These are phyloP conservation scores for Urocyon cinereoargenteus DNA, from an alignment of 2,797 vertebrate genomes.

Conservation along the genomic window DNA sequence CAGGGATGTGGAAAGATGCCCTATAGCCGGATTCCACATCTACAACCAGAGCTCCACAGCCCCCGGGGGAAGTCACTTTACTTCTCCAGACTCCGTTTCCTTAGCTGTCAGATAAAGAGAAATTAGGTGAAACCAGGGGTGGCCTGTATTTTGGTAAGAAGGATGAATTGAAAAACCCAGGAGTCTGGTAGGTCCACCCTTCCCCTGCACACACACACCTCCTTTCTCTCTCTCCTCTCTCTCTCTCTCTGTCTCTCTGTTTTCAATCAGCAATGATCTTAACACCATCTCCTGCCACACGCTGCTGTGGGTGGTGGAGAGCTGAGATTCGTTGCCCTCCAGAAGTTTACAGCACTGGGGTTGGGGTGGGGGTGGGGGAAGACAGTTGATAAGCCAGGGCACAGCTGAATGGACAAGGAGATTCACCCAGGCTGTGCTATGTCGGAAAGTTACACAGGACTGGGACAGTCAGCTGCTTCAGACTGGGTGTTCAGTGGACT, in stretches of 20 bases:
- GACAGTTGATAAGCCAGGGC: background rate
- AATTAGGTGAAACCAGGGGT: background rate
- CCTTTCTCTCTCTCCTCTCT: background rate
- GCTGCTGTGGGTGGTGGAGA: background rate
- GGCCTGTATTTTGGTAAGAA: background rate
- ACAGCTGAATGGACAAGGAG: background rate
- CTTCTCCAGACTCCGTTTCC: background rate
- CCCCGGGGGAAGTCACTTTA: too few relatives aligned
- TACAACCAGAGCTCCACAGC: background rate
- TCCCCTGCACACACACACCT: background rate
- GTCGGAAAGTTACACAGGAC: background rate
- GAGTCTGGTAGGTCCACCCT: background rate
- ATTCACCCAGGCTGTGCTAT: background rate
- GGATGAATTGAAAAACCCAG: background rate
- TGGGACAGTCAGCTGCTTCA: fast-evolving
- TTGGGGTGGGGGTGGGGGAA: too few relatives aligned
- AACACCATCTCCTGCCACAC: background rate
- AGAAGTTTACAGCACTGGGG: background rate
- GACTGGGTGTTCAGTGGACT: background rate
- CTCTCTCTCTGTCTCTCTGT: background rate
- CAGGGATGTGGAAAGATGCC: background rate
- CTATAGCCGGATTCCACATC: background rate
- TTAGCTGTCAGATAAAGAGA: background rate
- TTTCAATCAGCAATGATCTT: background rate
- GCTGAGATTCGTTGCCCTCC: background rate